These are phyloP conservation scores for Bovichtus diacanthus DNA, from an alignment of 2,797 vertebrate genomes.

Conservation along the genomic window DNA sequence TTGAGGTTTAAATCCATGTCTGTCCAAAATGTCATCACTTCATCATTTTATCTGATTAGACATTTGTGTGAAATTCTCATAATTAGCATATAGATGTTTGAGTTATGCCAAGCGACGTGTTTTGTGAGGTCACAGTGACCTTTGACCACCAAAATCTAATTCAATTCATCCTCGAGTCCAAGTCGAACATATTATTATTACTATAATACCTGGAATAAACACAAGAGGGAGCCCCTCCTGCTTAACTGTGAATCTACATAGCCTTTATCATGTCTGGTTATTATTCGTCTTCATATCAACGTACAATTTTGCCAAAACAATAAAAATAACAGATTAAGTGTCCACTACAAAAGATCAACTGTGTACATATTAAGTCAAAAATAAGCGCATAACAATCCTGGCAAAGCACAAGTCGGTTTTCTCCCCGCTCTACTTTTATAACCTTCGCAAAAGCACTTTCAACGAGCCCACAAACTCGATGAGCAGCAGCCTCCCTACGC, in stretches of 20 bases:
- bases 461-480: constrained; percentile 13
- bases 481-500: constrained; percentile 25
- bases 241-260: background rate
- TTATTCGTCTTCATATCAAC: background rate
- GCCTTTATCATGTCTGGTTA: background rate
- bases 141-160: too few species aligned
- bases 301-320: background rate
- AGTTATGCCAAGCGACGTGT: too few species aligned
- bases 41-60: too few species aligned
- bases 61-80: too few species aligned
- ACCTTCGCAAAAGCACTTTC: constrained; percentile 24
- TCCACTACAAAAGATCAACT: background rate
- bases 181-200: too few species aligned
- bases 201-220: constrained; percentile 26
- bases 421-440: background rate
- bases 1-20: too few species aligned
- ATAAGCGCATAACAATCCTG: background rate
- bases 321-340: background rate
- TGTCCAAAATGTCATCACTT: too few species aligned
- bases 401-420: background rate
- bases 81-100: too few species aligned
- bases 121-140: too few species aligned
- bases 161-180: too few species aligned
- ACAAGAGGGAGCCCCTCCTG: constrained; percentile 48
- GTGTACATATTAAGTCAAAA: background rate